A percentile compares a stretch with the other conserved stretches of the same genome.
Evolutionary conservation across 1,140 invertebrate species (phyloP).

Genomic region (Thaumetopoea pityocampa): DNA sequence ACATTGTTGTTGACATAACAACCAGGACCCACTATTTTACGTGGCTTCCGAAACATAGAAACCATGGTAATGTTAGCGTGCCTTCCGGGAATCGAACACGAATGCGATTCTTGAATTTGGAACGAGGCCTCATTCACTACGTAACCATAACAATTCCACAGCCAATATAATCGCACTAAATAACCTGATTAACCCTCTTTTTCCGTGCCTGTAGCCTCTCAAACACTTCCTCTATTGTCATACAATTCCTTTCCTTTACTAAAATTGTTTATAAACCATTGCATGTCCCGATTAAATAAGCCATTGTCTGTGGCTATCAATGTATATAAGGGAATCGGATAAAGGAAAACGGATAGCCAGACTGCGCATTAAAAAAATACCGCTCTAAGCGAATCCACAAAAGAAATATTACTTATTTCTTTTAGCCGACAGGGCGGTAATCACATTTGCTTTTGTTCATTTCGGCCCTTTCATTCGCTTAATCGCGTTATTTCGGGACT

Average conservation of each 20-base stretch:
- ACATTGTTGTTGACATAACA: too few species aligned
- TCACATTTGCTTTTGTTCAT: conserved; percentile 71
- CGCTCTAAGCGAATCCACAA: conserved; percentile 25
- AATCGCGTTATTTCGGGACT: conserved; percentile 70
- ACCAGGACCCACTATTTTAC: too few species aligned
- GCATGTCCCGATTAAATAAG: conserved; percentile 12
- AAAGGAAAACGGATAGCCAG: conserved; percentile 29
- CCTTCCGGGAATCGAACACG: too few species aligned
- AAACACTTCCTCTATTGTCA: not conserved
- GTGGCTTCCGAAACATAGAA: too few species aligned
- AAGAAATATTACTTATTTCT: conserved; percentile 73
- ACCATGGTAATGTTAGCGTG: too few species aligned
- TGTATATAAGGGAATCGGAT: conserved; percentile 20
- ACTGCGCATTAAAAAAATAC: conserved; percentile 31
- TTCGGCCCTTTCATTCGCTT: conserved; percentile 68
- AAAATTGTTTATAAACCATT: conserved; percentile 15
- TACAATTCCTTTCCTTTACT: conserved; percentile 1
- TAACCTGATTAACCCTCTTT: conserved; percentile 5
- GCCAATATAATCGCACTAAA: too few species aligned
- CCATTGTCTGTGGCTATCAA: conserved; percentile 18
- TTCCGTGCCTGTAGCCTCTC: not conserved
- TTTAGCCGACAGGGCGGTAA: conserved; percentile 64
- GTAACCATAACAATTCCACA: too few species aligned
- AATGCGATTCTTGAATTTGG: too few species aligned
- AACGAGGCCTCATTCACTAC: too few species aligned